Evolutionary conservation across 2,113 vertebrate species (phyloP).

Genomic region (Bombycilla garrulus): DNA sequence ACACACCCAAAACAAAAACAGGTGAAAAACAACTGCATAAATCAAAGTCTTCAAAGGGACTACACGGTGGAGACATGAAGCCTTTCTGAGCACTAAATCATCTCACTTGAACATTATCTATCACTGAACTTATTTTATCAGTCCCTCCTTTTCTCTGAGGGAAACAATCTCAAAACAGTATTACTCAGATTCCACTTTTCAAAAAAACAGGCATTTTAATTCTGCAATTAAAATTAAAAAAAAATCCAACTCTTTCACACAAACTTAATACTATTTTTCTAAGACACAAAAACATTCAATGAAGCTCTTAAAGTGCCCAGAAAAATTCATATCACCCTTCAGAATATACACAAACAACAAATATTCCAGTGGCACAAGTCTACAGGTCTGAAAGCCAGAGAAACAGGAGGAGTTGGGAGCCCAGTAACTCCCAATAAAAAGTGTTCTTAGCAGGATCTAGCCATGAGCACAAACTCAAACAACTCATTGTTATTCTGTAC

Average conservation of each 20-base stretch:
- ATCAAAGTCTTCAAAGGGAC: slow-evolving; percentile 37
- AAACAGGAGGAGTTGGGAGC: background rate
- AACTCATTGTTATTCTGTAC: background rate
- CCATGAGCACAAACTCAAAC: background rate
- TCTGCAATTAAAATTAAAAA: background rate
- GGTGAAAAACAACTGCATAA: slow-evolving; percentile 61
- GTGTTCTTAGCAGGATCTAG: slow-evolving; percentile 46
- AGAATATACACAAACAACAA: slow-evolving; percentile 44
- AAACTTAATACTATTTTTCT: background rate
- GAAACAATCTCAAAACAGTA: background rate
- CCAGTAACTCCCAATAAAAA: background rate
- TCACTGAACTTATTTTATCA: background rate
- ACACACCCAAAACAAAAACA: slow-evolving; percentile 58
- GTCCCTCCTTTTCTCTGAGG: slow-evolving; percentile 14
- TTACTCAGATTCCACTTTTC: background rate
- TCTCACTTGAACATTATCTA: background rate
- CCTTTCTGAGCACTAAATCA: slow-evolving; percentile 40
- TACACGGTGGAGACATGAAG: slow-evolving; percentile 30
- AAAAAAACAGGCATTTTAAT: background rate
- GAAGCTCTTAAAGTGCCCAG: slow-evolving; percentile 41
- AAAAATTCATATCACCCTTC: slow-evolving; percentile 39
- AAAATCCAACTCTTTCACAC: background rate
- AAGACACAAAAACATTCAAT: slow-evolving; percentile 2
- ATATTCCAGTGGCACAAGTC: background rate
- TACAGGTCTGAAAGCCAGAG: slow-evolving; percentile 1